Base-by-base conservation (phyloP, 2,797 vertebrate genomes). In the Carduelis carduelis region DNA sequence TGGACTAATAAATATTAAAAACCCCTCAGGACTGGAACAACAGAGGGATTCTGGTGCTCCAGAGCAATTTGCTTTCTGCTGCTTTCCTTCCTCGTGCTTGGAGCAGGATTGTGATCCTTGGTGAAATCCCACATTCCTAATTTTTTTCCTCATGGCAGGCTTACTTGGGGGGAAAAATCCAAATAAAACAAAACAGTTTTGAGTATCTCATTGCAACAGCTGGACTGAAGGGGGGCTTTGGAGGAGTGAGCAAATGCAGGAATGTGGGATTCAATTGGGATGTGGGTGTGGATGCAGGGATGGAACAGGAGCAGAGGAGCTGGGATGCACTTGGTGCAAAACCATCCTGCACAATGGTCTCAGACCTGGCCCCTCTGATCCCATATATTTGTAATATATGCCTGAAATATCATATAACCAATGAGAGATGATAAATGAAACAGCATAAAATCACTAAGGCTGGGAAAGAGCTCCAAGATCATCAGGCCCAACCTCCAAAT, bases 81-180 rank as follows among this genome's bases (percentile, higher is more conserved):
- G 23, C 24, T 82, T 59, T 71, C 57, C 44, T 65, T 44, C 30
- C 68, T 87, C 27, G 37, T 1, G 2, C 1, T 27, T 8, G 3
- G 39, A 77, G 63, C 1, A 0, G 22, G 39, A 53, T 32, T 0
- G 0, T 19, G n/a, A 53, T 52, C 3, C 0, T 6, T 1, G 3
- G 43, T 72, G 87, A 82, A 76, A 70, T 19, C 35, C 15, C 11
- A 34, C 9, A 1, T 34, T 43, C 52, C 37, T 46, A 17, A 4
- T 28, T 32, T 12, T 4, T 14, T 23, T 43, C 2, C 2, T 3
- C 2, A 0, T 30, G 20, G 11, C 2, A 5, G 24, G 8, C 1
- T 22, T 55, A 83, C 87, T 43, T 18, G 6, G 9, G 9, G 3
- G 2, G 15, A 18, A 64, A 13, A 16, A 5, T 4, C 5, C 16